Base-by-base conservation (phyloP, 2,797 vertebrate genomes). In the Schizopygopsis pylzovi region DNA sequence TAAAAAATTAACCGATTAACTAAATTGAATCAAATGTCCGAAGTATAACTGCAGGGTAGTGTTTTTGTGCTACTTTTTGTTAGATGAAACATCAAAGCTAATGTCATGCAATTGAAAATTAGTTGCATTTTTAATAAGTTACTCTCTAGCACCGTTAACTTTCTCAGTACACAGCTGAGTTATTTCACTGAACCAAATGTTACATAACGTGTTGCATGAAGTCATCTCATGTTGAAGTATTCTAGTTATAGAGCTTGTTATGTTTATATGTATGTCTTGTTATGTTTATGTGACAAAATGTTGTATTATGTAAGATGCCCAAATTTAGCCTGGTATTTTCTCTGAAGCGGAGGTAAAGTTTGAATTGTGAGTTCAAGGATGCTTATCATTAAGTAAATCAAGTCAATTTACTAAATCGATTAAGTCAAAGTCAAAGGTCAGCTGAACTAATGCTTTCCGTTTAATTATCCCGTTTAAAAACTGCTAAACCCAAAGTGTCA, bases 341-440 rank as follows among this genome's bases (percentile, higher is more conserved):
- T 39, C 22, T 12, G 9, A 33, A 11, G 33, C 4, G 1, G 33
- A 20, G 16, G 45, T 28, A 75, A 47, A 63, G 39, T 81, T 68
- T 77, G 33, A 6, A 15, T 6, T 52, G 28, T 37, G 18, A 8
- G 67, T 82, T 65, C 25, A 75, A 65, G 39, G 25, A 16, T 71
- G 18, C 37, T 63, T 65, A 76, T 83, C 25, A 28, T 56, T 43
- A n/a, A 84, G 22, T 68, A 18, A 4, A 77, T 79, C 59, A 22
- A 77, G 52, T 20, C 7, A 54, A 54, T 54, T 20, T 54, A 20
- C 6, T 20, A 8, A 18, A 54, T 61, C 1, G 12, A 79, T 12
- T 56, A 9, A 5, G 70, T 79, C 79, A n/a, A 78, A 68, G 63
- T 70, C 25, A 68, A 18, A 79, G 75, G 83, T 52, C 49, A 68